Conservation (phyloP, 2,797 vertebrate genomes). For the Aselliscus stoliczkanus region DNA sequence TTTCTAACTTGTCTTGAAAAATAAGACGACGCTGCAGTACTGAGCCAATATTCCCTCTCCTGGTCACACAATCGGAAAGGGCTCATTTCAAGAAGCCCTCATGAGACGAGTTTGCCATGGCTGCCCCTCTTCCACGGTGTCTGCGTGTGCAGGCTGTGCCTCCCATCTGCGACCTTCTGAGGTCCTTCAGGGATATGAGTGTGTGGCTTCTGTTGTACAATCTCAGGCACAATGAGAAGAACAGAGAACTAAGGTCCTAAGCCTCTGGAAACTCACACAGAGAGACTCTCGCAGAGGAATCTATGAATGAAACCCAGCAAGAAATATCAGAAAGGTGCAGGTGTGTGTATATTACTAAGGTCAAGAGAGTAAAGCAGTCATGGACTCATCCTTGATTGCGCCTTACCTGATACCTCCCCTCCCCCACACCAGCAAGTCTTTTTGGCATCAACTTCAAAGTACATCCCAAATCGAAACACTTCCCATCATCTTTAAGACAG, state of each 20-base stretch:
- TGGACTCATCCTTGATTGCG: background rate
- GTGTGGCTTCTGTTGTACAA: background rate
- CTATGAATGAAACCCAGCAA: background rate
- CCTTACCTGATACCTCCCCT: background rate
- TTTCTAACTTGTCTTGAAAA: conserved; percentile 29
- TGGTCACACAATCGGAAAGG: background rate
- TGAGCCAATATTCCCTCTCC: background rate
- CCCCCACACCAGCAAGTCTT: background rate
- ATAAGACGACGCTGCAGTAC: background rate
- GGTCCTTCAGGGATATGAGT: background rate
- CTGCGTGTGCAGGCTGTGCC: fast-evolving
- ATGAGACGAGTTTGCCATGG: fast-evolving
- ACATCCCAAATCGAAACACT: background rate
- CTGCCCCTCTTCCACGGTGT: fast-evolving
- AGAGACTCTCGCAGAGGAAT: background rate
- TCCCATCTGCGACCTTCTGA: background rate
- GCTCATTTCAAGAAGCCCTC: background rate
- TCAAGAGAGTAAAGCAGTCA: background rate
- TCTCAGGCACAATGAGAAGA: background rate
- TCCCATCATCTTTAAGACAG: background rate
- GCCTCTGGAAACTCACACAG: background rate
- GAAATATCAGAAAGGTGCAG: background rate
- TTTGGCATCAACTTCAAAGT: background rate
- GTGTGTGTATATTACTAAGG: background rate
- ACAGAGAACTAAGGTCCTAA: background rate